Evolutionary conservation across 2,113 vertebrate species (phyloP).

Genomic region (Malurus melanocephalus): DNA sequence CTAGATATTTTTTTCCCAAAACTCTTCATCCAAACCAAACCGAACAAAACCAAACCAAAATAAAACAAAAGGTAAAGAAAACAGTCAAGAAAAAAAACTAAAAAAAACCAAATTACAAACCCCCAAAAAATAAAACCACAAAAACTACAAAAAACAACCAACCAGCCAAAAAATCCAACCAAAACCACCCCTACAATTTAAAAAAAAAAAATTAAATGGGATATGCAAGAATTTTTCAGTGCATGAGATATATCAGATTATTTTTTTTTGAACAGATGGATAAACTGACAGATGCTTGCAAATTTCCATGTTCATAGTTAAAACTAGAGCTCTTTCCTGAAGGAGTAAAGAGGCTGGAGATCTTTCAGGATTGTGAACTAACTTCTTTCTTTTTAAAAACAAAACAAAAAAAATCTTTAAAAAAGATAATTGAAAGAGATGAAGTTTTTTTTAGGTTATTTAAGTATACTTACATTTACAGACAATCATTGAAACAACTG

Average conservation of each 20-base stretch:
- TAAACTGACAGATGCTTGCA: not conserved
- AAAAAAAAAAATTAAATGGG: accelerated
- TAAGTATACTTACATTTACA: not conserved
- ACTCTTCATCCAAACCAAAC: not conserved
- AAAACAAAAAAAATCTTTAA: not conserved
- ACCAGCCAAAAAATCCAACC: too few species aligned
- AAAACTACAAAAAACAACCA: too few species aligned
- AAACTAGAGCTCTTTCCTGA: not conserved
- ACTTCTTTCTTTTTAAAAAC: not conserved
- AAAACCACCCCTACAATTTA: not conserved
- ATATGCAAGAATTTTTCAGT: not conserved
- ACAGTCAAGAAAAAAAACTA: not conserved
- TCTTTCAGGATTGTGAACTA: not conserved
- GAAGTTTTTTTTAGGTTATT: not conserved
- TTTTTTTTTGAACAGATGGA: not conserved
- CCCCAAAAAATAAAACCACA: too few species aligned
- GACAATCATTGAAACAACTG: not conserved
- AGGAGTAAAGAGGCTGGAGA: not conserved
- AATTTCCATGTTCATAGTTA: not conserved
- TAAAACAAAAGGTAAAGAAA: not conserved
- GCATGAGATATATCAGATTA: accelerated
- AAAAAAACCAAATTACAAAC: not conserved
- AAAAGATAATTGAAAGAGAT: not conserved
- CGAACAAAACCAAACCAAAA: not conserved
- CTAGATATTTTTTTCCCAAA: not conserved